Evolutionary conservation across 2,888 invertebrate species (phyloP).

Genomic region (Drosophila picticornis): DNA sequence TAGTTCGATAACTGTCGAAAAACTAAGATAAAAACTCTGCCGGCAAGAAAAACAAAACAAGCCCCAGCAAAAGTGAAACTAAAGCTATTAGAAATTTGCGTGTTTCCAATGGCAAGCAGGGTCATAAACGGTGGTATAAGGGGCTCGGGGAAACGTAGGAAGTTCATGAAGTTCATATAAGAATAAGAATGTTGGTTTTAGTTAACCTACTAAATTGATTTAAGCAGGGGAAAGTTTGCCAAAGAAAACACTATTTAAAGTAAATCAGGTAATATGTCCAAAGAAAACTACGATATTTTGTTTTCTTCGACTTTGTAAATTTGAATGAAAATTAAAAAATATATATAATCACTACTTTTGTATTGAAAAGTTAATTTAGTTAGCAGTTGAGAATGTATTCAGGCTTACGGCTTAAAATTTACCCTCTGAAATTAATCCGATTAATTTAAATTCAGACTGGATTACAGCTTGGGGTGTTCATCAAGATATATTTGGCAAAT

Average conservation of each 20-base stretch:
- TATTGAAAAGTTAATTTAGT: not conserved
- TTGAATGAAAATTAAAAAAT: not conserved
- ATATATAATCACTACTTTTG: not conserved
- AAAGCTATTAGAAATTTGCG: conserved; percentile 56
- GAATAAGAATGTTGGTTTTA: conserved; percentile 3
- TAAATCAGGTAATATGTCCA: not conserved
- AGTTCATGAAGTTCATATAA: conserved; percentile 6
- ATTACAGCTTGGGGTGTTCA: not conserved
- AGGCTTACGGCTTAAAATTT: not conserved
- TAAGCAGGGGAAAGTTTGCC: not conserved
- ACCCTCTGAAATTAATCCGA: not conserved
- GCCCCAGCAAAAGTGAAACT: conserved; percentile 31
- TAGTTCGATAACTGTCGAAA: conserved; percentile 57
- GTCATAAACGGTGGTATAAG: not conserved
- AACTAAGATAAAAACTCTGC: conserved; percentile 45
- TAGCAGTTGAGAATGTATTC: not conserved
- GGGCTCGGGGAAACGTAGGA: not conserved
- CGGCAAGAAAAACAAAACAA: conserved; percentile 35
- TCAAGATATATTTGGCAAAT: not conserved
- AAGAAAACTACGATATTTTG: not conserved
- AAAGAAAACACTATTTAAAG: not conserved
- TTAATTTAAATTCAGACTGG: not conserved
- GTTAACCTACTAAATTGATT: conserved; percentile 14
- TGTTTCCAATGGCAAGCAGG: conserved; percentile 32
- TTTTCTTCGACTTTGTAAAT: not conserved